Percentiles rank a stretch among this genome's conserved stretches.
Conservation (phyloP, 2,113 vertebrate genomes). For the Potamarius usumacintae region DNA sequence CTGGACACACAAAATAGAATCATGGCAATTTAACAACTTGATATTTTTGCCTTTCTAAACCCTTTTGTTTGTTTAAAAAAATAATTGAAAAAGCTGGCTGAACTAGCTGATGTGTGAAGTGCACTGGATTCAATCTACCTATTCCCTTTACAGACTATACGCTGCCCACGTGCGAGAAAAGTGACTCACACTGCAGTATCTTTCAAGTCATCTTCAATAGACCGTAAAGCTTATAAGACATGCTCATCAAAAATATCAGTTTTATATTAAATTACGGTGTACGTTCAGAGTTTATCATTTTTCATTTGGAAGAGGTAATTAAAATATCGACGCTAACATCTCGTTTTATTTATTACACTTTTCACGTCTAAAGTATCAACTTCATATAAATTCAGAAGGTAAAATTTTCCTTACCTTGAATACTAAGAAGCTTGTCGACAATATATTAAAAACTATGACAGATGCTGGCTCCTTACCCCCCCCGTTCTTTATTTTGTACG, state of each 20-base stretch:
- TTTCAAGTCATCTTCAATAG: slow-evolving; percentile 60
- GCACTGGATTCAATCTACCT: neutral
- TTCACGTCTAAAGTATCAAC: neutral
- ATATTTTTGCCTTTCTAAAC: neutral
- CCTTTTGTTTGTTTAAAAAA: neutral
- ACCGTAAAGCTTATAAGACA: slow-evolving; percentile 47
- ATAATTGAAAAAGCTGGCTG: neutral
- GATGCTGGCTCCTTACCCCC: neutral
- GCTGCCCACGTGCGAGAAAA: slow-evolving; percentile 69
- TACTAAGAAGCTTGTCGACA: neutral
- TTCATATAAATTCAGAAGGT: neutral
- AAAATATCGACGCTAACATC: neutral
- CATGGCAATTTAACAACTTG: neutral
- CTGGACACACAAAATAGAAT: neutral
- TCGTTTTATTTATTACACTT: neutral
- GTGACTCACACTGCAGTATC: slow-evolving; percentile 80
- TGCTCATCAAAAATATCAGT: slow-evolving; percentile 21
- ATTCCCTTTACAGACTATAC: slow-evolving; percentile 48
- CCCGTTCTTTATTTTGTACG: too few relatives aligned
- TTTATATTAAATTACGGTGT: neutral
- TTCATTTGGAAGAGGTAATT: neutral
- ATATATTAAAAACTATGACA: neutral
- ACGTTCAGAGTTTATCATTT: neutral
- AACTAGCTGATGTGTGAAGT: slow-evolving; percentile 2
- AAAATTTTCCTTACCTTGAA: neutral